Evolutionary conservation across 2,113 vertebrate species (phyloP), one percentile per base, ranked within the genome.

Genomic region (Notarius lentiginosus): DNA sequence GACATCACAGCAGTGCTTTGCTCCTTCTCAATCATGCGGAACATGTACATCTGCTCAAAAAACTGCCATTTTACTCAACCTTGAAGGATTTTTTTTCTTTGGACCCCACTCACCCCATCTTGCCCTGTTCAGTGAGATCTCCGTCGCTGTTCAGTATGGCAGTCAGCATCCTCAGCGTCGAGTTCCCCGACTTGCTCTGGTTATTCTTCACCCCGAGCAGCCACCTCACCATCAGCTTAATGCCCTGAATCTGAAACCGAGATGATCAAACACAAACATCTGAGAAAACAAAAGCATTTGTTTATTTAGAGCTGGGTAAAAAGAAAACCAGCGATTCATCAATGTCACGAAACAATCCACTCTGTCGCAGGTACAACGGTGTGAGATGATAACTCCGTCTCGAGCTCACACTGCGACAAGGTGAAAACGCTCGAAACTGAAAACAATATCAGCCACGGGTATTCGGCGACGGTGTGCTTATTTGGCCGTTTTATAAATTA

Each of bases 171-270:
- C 98, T 96, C 89, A 99, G 91, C 84, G 98, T 99, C 90, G 98
- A 99, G 79, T 97, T 99, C 83, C 98, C 98, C 0, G 98, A 99
- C 93, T 99, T 99, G 93, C 97, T 99, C 93, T 97, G 97, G 90
- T 99, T 99, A 92, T 99, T 99, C 93, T 98, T 99, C 95, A 99
- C 99, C 88, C 98, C 98, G 51, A 99, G 91, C 84, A 99, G 92
- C 98, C 98, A 99, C 70, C 98, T 95, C 90, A 99, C 98, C 98
- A 99, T 99, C 95, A 99, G 96, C 94, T 99, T 99, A 90, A 99
- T 99, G 79, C 97, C 98, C 89, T 99, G 98, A 87, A 99, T 99
- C 98, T 97, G 88, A 83, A 88, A 0, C n/a, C 5, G 14, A 82
- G 4, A 84, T 1, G 4, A 84, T 1, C n/a, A 8, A 72, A n/a